Evolutionary conservation across 2,113 vertebrate species (phyloP).

Genomic region (Salvelinus namaycush): DNA sequence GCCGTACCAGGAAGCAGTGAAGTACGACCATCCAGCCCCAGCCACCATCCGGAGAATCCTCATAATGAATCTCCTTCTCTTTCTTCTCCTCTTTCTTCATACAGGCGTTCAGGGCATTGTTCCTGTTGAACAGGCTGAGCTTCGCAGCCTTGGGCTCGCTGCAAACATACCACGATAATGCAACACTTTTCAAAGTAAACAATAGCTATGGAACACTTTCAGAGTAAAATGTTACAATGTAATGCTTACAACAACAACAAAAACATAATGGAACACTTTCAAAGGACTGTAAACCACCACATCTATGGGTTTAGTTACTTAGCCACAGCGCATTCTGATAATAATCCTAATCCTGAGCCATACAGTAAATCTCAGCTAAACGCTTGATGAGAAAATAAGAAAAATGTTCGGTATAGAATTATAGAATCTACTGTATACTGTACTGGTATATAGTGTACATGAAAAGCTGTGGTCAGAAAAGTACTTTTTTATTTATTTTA

Average conservation of each 20-base stretch:
- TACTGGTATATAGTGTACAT: no score
- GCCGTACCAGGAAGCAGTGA: slow-evolving; percentile 89
- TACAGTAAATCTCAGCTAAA: neutral
- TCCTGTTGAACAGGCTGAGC: slow-evolving; percentile 61
- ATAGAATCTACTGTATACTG: no score
- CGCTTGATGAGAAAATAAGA: neutral
- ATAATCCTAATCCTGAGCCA: neutral
- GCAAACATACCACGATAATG: slow-evolving; percentile 10
- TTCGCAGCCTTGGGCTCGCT: slow-evolving; percentile 65
- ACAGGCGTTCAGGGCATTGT: slow-evolving; percentile 27
- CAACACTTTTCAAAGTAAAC: neutral
- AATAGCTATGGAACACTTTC: neutral
- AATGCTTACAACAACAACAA: neutral
- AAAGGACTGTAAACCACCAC: no score
- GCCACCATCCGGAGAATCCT: slow-evolving; percentile 74
- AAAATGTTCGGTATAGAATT: no score
- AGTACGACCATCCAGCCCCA: slow-evolving; percentile 92
- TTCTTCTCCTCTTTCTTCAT: slow-evolving; percentile 58
- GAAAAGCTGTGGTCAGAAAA: no score
- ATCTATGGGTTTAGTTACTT: no score
- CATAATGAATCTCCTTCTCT: slow-evolving; percentile 53
- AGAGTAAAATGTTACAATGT: neutral
- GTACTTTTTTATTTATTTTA: neutral
- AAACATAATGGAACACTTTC: neutral
- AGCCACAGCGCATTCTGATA: no score